Evolutionary conservation across 92 coral and sea anemone genomes (phyloP), one percentile per base, ranked within the genome.

Genomic region (Chrysogorgia sp.): DNA sequence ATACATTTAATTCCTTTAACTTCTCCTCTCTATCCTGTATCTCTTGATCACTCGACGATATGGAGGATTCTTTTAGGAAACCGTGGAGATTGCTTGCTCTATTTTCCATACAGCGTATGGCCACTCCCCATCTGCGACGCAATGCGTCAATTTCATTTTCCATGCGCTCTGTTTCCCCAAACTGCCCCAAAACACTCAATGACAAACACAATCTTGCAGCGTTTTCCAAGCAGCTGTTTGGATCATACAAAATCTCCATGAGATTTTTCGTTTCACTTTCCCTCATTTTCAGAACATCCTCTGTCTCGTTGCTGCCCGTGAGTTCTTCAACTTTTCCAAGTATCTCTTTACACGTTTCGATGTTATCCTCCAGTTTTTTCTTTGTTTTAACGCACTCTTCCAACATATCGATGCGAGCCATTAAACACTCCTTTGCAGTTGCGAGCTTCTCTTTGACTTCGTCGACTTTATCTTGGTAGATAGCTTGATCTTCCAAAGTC

Each of bases 401-500:
- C 26, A 77, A 74, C 72, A 69, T 81, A 63, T 87, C 83, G 5
- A 87, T 80, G 22, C 71, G 79, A 1, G 58, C 40, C 41, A 80
- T 32, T 22, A 86, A 65, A 67, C 83, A 81, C 37, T 70, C 79
- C 63, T 89, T 90, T 10, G 90, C 83, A 19, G 88, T 78, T 21
- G 77, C 68, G 14, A 92, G 76, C 82, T 85, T 82, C 34, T 85
- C 84, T 29, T 65, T 81, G 49, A 90, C 33, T 13, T 84, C 91
- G 33, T 28, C 52, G 25, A 83, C 84, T 15, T 79, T 83, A 33
- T 74, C 64, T 15, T 74, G 67, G 17, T 85, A 79, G 6, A 48
- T 63, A 33, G 21, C 24, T 49, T 34, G 81, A 19, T 67, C 79
- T 12, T 45, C 7, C 48, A 58, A 19, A 59, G 78, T 47, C 33